These are phyloP conservation scores for Corapipo altera DNA, from an alignment of 2,113 vertebrate genomes.

Conservation along the genomic window DNA sequence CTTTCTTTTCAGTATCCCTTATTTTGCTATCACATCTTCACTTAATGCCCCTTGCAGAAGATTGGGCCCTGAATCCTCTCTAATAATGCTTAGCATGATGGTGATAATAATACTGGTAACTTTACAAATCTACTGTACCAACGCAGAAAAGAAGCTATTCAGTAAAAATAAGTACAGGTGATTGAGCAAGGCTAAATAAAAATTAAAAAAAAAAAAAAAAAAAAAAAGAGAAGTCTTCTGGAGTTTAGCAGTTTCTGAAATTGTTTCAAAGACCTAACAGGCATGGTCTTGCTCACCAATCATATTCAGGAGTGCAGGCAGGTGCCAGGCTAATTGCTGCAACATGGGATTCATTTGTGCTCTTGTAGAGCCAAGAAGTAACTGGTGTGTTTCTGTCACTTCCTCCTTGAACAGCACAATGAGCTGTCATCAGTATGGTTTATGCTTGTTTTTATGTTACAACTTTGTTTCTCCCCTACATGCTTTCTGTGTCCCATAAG, in stretches of 20 bases:
- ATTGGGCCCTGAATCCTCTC: background rate
- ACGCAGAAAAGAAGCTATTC: background rate
- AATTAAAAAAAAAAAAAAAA: too few species aligned
- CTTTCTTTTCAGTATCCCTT: background rate
- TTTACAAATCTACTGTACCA: background rate
- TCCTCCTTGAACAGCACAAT: constrained; percentile 24
- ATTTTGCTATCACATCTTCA: background rate
- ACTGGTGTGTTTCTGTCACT: constrained; percentile 56
- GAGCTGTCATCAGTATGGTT: constrained; percentile 3
- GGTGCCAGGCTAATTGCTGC: background rate
- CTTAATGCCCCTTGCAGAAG: background rate
- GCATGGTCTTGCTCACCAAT: background rate
- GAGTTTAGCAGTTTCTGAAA: background rate
- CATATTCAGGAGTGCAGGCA: background rate
- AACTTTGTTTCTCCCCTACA: background rate
- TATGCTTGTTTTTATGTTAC: background rate
- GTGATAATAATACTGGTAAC: background rate
- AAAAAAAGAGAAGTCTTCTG: background rate
- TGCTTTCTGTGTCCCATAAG: background rate
- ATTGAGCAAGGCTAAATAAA: background rate
- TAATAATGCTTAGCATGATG: background rate
- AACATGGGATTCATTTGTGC: constrained; percentile 18
- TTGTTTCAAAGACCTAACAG: background rate
- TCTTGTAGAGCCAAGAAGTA: constrained; percentile 37
- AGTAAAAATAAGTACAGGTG: background rate